Conservation (phyloP, 2,888 invertebrate species). For the Allacma fusca region DNA sequence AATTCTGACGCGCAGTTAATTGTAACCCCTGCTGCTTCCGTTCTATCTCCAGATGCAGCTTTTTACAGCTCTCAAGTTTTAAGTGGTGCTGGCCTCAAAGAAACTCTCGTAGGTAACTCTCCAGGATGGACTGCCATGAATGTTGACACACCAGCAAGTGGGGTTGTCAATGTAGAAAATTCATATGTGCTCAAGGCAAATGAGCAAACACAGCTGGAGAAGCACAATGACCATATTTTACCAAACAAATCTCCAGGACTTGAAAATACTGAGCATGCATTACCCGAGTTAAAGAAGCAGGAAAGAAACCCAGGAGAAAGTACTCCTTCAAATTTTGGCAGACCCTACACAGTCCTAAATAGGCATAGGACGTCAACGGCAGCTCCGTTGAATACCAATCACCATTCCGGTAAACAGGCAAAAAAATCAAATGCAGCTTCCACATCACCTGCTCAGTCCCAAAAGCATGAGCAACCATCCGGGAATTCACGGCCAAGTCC, state of each 20-base stretch:
- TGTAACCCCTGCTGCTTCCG: slow-evolving; percentile 22
- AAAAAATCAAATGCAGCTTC: background rate
- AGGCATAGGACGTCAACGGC: background rate
- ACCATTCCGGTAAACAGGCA: too few relatives aligned
- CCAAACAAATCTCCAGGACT: background rate
- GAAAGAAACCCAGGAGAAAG: background rate
- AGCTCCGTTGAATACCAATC: background rate
- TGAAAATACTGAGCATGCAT: background rate
- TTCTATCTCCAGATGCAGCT: background rate
- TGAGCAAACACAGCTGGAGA: background rate
- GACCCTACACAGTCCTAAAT: background rate
- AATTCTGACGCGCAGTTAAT: slow-evolving; percentile 41
- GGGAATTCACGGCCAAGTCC: background rate
- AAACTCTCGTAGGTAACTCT: background rate
- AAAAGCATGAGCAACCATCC: background rate
- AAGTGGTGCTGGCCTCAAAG: background rate
- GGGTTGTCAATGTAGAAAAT: background rate
- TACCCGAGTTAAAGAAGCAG: background rate
- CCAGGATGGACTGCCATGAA: background rate
- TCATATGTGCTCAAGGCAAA: background rate
- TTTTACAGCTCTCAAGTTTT: background rate
- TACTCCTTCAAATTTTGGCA: background rate
- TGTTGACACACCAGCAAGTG: too few relatives aligned
- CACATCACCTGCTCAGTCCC: background rate
- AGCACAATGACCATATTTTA: background rate